Percentiles rank a stretch among this genome's conserved stretches.
These are phyloP conservation scores for Solenodon paradoxus DNA, from an alignment of 2,113 vertebrate species.

Conservation along the genomic window DNA sequence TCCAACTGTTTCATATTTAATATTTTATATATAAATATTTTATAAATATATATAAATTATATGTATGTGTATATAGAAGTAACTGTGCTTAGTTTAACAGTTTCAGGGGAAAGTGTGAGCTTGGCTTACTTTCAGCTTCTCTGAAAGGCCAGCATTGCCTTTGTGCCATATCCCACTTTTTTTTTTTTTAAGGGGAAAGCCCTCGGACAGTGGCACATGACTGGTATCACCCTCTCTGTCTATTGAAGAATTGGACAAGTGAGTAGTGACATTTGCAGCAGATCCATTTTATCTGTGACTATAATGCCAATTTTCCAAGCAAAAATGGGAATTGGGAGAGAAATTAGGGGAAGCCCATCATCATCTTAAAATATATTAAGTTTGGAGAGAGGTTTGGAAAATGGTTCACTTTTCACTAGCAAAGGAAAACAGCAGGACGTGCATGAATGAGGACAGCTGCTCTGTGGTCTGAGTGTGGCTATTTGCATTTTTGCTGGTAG, in stretches of 20 bases:
- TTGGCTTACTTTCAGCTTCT: neutral
- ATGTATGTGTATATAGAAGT: too few relatives aligned
- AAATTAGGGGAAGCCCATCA: neutral
- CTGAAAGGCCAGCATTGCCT: neutral
- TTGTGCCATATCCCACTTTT: neutral
- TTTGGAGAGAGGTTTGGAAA: slow-evolving; percentile 29
- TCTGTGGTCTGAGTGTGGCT: neutral
- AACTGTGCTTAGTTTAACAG: too few relatives aligned
- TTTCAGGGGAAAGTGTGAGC: neutral
- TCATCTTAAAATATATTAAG: slow-evolving; percentile 23
- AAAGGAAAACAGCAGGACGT: neutral
- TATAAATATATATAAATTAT: too few relatives aligned
- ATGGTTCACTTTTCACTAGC: slow-evolving; percentile 1
- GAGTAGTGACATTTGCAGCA: neutral
- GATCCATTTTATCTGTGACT: slow-evolving; percentile 9
- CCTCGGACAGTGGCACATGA: neutral
- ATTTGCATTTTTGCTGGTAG: slow-evolving; percentile 52
- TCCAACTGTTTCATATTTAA: too few relatives aligned
- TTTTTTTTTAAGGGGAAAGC: neutral
- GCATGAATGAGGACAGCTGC: slow-evolving; percentile 11
- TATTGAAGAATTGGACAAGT: neutral
- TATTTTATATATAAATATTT: too few relatives aligned
- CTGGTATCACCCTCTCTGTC: neutral
- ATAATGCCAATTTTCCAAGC: neutral
- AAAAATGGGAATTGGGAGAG: neutral